These are phyloP conservation scores for Hyles lineata DNA, from an alignment of 2,888 invertebrate species.

Conservation along the genomic window DNA sequence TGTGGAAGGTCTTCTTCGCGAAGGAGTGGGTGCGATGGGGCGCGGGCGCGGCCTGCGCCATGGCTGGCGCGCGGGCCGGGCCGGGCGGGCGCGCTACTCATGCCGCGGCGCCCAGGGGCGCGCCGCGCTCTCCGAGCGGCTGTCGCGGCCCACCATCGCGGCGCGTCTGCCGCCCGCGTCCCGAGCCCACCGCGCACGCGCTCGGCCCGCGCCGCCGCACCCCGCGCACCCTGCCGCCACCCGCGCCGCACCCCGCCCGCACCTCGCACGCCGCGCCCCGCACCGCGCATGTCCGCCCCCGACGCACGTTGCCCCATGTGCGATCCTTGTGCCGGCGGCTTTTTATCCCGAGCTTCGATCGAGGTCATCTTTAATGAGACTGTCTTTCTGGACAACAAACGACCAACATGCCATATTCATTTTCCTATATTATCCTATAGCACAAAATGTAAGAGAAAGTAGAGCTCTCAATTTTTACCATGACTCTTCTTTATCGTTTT, in stretches of 20 bases:
- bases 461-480: not conserved
- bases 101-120: conserved; percentile 85
- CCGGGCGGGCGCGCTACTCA: conserved; percentile 83
- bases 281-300: conserved; percentile 53
- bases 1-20: conserved; percentile 99
- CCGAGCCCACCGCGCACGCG: conserved; percentile 59
- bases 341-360: conserved; percentile 49
- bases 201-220: conserved; percentile 57
- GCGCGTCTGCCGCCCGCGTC: conserved; percentile 80
- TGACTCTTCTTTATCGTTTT: not conserved
- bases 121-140: conserved; percentile 85
- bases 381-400: conserved; percentile 23
- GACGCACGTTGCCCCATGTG: conserved; percentile 38
- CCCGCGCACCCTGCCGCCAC: conserved; percentile 81
- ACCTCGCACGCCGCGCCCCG: conserved; percentile 48
- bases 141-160: conserved; percentile 85
- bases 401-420: not conserved
- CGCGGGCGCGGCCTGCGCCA: conserved; percentile 86
- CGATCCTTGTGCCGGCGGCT: conserved; percentile 49
- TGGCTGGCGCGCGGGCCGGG: conserved; percentile 84
- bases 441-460: too few species aligned
- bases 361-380: conserved; percentile 58
- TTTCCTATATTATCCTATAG: not conserved
- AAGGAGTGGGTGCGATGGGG: conserved; percentile 95
- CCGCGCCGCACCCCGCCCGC: conserved; percentile 62